Conservation (phyloP, 2,113 vertebrate species). For the Aramus guarauna region DNA sequence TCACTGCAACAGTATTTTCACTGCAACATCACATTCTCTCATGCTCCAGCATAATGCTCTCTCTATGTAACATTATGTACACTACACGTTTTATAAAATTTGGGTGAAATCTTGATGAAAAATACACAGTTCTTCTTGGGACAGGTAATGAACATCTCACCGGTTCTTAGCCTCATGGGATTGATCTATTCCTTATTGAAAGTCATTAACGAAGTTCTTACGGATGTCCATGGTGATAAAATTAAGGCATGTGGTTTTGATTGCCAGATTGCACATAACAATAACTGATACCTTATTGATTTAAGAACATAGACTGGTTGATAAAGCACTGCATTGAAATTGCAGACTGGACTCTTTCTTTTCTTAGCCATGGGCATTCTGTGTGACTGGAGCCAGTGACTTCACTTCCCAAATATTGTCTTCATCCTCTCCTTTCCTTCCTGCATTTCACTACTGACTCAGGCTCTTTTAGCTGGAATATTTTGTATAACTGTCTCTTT, state of each 20-base stretch:
- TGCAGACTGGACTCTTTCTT: neutral
- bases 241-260: neutral
- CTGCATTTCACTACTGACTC: neutral
- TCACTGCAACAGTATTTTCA: neutral
- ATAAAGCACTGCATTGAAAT: neutral
- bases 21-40: neutral
- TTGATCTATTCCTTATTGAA: neutral
- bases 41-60: neutral
- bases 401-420: neutral
- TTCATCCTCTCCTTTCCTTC: neutral
- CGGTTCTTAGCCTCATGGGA: neutral
- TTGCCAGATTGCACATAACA: neutral
- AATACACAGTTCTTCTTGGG: neutral
- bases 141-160: neutral
- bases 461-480: neutral
- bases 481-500: neutral
- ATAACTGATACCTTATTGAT: neutral
- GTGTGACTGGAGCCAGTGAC: neutral
- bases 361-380: neutral
- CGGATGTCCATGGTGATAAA: neutral
- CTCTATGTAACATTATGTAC: neutral
- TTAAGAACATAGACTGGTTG: neutral
- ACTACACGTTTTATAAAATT: neutral
- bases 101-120: neutral
- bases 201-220: neutral